Evolutionary conservation across 2,797 vertebrate species (phyloP).

Genomic region (Macropodus opercularis): DNA sequence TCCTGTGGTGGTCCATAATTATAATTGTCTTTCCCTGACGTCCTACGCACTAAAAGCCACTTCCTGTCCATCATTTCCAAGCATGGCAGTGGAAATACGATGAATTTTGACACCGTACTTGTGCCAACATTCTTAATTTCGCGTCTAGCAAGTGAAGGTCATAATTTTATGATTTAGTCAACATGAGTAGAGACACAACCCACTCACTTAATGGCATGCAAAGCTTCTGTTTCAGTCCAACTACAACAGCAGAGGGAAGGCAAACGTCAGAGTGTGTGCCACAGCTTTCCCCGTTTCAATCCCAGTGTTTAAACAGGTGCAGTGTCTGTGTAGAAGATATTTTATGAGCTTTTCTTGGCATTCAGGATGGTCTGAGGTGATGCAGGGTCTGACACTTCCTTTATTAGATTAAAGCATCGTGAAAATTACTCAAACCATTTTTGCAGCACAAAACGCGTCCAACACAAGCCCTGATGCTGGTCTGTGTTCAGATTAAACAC

Average conservation of each 20-base stretch:
- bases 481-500: too few relatives aligned
- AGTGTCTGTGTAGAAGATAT: not conserved
- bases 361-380: not conserved
- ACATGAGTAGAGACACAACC: constrained; percentile 1
- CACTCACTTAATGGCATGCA: constrained; percentile 18
- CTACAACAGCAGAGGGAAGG: constrained; percentile 41
- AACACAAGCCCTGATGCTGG: too few relatives aligned
- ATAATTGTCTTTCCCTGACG: not conserved
- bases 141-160: not conserved
- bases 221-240: constrained; percentile 29
- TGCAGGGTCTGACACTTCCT: not conserved
- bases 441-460: too few relatives aligned
- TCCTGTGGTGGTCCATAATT: not conserved
- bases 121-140: not conserved
- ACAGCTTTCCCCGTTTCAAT: constrained; percentile 15
- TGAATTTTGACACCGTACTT: not conserved
- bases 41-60: not conserved
- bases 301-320: constrained; percentile 59
- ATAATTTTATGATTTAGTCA: constrained; percentile 4
- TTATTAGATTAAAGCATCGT: constrained; percentile 6
- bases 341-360: constrained; percentile 13
- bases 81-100: not conserved
- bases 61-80: not conserved
- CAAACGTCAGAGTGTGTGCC: constrained; percentile 27
- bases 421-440: too few relatives aligned